A percentile compares a stretch with the other conserved stretches of the same genome.
Conservation (phyloP, 1,140 invertebrate species). For the Pseudomyrmex cubaensis region DNA sequence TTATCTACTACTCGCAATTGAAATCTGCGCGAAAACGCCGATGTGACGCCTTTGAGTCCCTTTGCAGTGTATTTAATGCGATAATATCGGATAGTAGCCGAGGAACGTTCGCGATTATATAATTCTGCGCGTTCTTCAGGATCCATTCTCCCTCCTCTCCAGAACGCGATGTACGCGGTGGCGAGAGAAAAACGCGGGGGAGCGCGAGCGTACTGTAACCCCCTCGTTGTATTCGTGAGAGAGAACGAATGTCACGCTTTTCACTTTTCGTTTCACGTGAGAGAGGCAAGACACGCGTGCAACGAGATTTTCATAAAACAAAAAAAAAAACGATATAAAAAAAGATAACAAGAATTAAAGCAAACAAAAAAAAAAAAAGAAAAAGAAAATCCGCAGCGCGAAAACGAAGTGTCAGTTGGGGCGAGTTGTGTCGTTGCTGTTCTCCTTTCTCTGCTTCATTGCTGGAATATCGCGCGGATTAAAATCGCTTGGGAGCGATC, state of each 20-base stretch:
- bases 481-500: constrained; percentile 56
- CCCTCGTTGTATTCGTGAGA: constrained; percentile 59
- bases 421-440: constrained; percentile 74
- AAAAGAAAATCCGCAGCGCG: not conserved
- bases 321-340: constrained; percentile 19
- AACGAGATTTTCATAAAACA: constrained; percentile 35
- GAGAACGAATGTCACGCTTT: constrained; percentile 67
- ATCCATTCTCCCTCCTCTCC: not conserved
- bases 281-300: constrained; percentile 38
- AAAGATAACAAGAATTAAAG: not conserved
- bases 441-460: constrained; percentile 65
- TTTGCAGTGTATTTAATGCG: constrained; percentile 27
- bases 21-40: not conserved
- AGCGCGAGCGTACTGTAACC: constrained; percentile 13
- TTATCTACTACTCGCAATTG: not conserved
- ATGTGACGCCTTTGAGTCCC: not conserved
- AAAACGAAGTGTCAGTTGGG: constrained; percentile 77
- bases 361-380: not conserved
- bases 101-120: not conserved
- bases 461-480: constrained; percentile 36
- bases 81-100: constrained; percentile 9
- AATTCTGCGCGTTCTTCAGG: not conserved
- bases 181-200: not conserved
- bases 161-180: constrained; percentile 12
- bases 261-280: constrained; percentile 33